Conservation (phyloP, 2,113 vertebrate genomes). For the Podarcis cretensis region DNA sequence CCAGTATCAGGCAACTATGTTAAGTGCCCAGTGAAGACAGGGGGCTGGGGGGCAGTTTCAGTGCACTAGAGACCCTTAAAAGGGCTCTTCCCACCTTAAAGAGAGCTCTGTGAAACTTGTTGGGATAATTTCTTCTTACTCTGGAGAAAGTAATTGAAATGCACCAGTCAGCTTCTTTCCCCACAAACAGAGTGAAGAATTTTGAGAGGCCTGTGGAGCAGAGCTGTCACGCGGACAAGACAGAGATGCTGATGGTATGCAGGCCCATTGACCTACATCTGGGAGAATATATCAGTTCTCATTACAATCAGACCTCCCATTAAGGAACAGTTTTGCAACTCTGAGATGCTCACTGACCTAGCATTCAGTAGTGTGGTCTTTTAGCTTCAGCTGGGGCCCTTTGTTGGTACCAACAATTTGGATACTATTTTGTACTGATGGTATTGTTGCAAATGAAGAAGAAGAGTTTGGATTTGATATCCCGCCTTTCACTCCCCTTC, state of each 20-base stretch:
- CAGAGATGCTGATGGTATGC: not conserved
- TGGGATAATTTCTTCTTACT: no score
- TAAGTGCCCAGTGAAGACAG: not conserved
- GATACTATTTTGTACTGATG: not conserved
- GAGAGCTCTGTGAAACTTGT: not conserved
- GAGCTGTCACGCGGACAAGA: not conserved
- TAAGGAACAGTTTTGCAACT: not conserved
- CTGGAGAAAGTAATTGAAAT: no score
- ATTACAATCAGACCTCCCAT: not conserved
- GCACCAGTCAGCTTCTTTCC: no score
- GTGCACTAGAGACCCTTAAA: not conserved
- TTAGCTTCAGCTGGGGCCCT: not conserved
- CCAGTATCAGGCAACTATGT: not conserved
- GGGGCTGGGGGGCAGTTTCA: not conserved
- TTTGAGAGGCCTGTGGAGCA: no score
- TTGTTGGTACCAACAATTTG: not conserved
- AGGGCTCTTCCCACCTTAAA: not conserved
- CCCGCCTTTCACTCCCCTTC: no score
- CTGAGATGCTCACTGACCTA: not conserved
- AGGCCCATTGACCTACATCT: not conserved
- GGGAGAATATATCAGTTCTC: not conserved
- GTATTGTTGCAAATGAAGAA: no score
- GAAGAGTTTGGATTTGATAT: no score
- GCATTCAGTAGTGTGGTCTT: not conserved
- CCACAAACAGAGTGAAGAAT: no score